Evolutionary conservation across 2,113 vertebrate species (phyloP), one percentile per base, ranked within the genome.

Genomic region (Gallinago media): DNA sequence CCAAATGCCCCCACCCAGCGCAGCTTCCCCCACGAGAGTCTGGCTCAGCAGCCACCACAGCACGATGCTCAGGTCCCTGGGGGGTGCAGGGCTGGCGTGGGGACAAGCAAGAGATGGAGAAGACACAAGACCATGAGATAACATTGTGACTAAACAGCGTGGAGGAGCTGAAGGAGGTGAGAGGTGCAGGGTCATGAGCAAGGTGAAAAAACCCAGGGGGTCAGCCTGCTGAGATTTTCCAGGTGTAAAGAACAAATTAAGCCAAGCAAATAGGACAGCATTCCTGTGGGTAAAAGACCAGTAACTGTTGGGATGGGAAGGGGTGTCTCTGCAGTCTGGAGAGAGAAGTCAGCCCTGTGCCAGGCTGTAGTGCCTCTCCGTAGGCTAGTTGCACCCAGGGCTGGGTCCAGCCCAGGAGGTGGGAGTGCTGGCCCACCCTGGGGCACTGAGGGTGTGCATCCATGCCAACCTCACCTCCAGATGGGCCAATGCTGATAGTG

Each of bases 301-400:
- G 21, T 16, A 66, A 47, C 20, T 6, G 19, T 3, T 4, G 6
- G 58, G 46, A 49, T 4, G 9, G 67, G 52, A 78, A 31, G 22
- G 8, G 15, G 10, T 12, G 25, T 67, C 18, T 67, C 66, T 65
- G 70, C 27, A 68, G 42, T 12, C 52, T 17, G 12, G 8, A 67
- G 14, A 77, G 65, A 46, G 77, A 67, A 19, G 19, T 34, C 61
- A 79, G 65, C 49, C 22, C 65, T 59, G 8, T 11, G 15, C 42
- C 20, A 34, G 50, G 34, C 56, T 86, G 21, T 18, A 18, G 42
- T 25, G 36, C 8, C 11, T 40, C 36, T 16, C 8, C 0, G 0
- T 2, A 8, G 5, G 9, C 11, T n/a, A 55, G 23, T 40, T 54
- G 32, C 23, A 2, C 47, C 47, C 0, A 0, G 25, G 32, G 25